These are phyloP conservation scores for Drosophila acutilabella DNA, from an alignment of 2,888 invertebrate species.

Conservation along the genomic window DNA sequence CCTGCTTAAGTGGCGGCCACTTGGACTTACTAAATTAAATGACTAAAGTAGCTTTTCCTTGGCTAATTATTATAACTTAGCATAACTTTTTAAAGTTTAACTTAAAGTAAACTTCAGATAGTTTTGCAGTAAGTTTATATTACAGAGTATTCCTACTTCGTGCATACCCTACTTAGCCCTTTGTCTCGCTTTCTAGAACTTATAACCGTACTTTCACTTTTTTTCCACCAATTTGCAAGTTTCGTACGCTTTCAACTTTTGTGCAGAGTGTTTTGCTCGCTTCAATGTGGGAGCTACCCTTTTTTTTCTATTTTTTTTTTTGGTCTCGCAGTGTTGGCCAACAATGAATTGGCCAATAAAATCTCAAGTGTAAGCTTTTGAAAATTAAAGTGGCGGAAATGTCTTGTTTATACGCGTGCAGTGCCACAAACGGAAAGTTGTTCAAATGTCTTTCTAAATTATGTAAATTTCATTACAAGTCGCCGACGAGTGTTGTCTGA, in stretches of 20 bases:
- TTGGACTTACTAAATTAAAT: not conserved
- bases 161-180: not conserved
- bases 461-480: constrained; percentile 79
- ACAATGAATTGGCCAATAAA: constrained; percentile 81
- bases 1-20: constrained; percentile 2
- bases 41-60: not conserved
- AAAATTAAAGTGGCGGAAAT: constrained; percentile 80
- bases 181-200: constrained; percentile 27
- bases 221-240: constrained; percentile 62
- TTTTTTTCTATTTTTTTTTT: constrained; percentile 10
- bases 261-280: constrained; percentile 20
- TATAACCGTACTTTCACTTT: constrained; percentile 24
- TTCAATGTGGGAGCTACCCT: constrained; percentile 3
- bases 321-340: constrained; percentile 50
- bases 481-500: constrained; percentile 44
- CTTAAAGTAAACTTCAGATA: not conserved
- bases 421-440: constrained; percentile 53
- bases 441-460: constrained; percentile 77
- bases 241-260: constrained; percentile 60
- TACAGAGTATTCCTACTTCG: constrained; percentile 22
- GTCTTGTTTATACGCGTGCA: constrained; percentile 73
- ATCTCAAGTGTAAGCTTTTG: constrained; percentile 80
- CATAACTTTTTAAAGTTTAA: not conserved
- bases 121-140: no score
- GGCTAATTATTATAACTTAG: not conserved